Conservation (phyloP, 2,113 vertebrate species). For the Telmatochromis brachygnathus region DNA sequence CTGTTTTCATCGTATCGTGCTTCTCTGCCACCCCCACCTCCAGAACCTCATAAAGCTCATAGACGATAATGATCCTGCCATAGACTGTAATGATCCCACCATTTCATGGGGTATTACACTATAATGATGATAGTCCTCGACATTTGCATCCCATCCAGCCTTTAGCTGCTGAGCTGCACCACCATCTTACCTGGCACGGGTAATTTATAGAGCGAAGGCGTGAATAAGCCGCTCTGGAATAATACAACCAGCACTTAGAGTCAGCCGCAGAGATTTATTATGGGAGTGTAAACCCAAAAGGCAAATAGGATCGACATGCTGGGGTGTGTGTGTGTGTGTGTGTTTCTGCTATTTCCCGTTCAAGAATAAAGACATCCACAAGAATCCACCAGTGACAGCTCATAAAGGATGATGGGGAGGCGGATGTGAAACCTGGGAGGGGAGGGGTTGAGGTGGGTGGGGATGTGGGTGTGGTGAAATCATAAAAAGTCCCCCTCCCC, state of each 20-base stretch:
- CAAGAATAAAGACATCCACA: constrained; percentile 64
- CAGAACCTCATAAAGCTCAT: constrained; percentile 83
- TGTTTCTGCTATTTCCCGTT: constrained; percentile 5
- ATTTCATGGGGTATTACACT: constrained; percentile 99
- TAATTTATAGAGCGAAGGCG: constrained; percentile 87
- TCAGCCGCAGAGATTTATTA: constrained; percentile 78
- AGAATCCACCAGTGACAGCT: constrained; percentile 51
- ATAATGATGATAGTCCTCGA: constrained; percentile 94
- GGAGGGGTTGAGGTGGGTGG: constrained; percentile 12
- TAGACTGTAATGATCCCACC: constrained; percentile 90
- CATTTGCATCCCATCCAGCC: constrained; percentile 96
- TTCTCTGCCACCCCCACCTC: constrained; percentile 79
- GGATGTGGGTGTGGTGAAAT: constrained; percentile 38
- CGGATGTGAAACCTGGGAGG: constrained; percentile 32
- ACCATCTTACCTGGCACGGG: constrained; percentile 84
- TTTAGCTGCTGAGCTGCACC: constrained; percentile 85
- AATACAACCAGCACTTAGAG: constrained; percentile 86
- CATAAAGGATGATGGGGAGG: constrained; percentile 58
- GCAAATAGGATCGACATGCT: constrained; percentile 19
- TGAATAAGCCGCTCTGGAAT: constrained; percentile 79
- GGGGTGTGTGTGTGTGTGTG: not conserved
- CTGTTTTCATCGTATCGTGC: constrained; percentile 35
- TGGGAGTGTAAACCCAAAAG: constrained; percentile 57
- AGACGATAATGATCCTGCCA: constrained; percentile 86
- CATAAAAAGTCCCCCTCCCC: constrained; percentile 51